Evolutionary conservation across 2,888 invertebrate genomes (phyloP).

Genomic region (Thalpophila matura): DNA sequence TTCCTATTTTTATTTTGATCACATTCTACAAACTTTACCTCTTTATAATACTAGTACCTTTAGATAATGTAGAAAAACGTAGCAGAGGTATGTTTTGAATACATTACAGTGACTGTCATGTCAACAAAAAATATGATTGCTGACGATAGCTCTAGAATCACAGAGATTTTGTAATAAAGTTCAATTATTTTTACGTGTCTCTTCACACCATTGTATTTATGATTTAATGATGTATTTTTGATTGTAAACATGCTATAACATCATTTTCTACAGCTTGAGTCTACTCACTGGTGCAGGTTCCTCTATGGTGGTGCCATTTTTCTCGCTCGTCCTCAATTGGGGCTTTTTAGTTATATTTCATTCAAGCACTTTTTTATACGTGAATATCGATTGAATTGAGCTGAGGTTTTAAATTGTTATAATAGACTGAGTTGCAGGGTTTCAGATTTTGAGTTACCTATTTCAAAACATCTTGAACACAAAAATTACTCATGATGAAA

Average conservation of each 20-base stretch:
- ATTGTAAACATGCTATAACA: background rate
- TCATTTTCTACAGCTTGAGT: too few relatives aligned
- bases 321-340: background rate
- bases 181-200: constrained; percentile 1
- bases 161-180: constrained; percentile 21
- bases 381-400: too few relatives aligned
- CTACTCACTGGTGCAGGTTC: too few relatives aligned
- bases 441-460: background rate
- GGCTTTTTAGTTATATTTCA: too few relatives aligned
- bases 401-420: too few relatives aligned
- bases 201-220: background rate
- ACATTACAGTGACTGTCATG: background rate
- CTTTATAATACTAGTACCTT: too few relatives aligned
- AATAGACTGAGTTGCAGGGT: too few relatives aligned
- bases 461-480: background rate
- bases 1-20: too few relatives aligned
- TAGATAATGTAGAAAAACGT: too few relatives aligned
- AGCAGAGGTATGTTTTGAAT: background rate
- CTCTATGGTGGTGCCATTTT: background rate
- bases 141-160: background rate
- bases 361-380: background rate
- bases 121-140: background rate
- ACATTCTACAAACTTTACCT: too few relatives aligned
- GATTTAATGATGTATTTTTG: background rate
- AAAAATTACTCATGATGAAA: background rate